Base-by-base conservation (phyloP, 2,797 vertebrate genomes). In the Aphelocoma californica region DNA sequence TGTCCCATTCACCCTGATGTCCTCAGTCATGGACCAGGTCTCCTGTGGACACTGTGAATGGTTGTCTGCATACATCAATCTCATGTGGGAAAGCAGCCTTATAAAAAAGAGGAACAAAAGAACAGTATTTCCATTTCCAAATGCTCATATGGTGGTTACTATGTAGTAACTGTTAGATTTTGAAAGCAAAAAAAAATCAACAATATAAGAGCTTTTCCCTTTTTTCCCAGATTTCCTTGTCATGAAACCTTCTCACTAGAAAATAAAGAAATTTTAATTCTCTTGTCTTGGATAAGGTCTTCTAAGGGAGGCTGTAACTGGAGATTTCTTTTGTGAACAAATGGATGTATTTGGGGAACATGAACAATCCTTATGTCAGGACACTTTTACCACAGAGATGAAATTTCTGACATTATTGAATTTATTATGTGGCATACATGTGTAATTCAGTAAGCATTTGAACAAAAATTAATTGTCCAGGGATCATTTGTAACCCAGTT, bases 401-500 rank as follows among this genome's bases (percentile, higher is more conserved):
- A 72, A 88, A 88, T 91, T 83, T 91, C 90, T 86, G 91, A 75
- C 79, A 74, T 93, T 31, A 74, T 14, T 82, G 36, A 80, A 69
- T 90, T 90, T 90, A 53, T 75, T 78, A 58, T 15, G 10, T 21
- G 28, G 18, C 42, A 65, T 57, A 45, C 40, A 21, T 45, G 20
- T 69, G 69, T 81, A 88, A 95, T 75, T 86, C 57, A 78, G 72
- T 71, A 67, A 92, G 72, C 45, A 65, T 78, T 45, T 86, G 73
- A 84, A 79, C 24, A 91, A 86, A 91, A 93, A 84, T 45, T 86
- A 81, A 88, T 88, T 93, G 75, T 73, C 28, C 62, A 66, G 62
- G 45, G 56, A 77, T 61, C 80, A 73, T 81, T 88, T 25, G 14
- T 88, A 91, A 70, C 42, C 40, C 60, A 56, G 40, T 53, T 79